Base-by-base conservation (phyloP, 2,113 vertebrate species). In the Stomatorhinus ivindoensis region DNA sequence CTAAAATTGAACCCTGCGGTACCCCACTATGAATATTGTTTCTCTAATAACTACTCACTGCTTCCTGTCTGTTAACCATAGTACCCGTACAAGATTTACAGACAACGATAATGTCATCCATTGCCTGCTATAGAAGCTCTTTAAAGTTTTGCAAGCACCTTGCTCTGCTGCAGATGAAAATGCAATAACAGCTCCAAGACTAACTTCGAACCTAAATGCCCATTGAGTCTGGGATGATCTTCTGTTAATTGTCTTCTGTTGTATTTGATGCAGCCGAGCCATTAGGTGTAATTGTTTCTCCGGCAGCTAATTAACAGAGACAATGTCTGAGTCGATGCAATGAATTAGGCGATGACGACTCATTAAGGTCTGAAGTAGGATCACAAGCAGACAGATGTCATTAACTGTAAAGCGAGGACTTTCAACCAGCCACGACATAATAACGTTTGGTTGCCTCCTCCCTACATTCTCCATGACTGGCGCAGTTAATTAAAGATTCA, bases 281-380 rank as follows among this genome's bases (percentile, higher is more conserved):
- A 86, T 86, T 50, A 50, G n/a, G 83, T 86, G 21, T 86, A 86
- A 86, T 86, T 86, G 24, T 46, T 86, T 50, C 83, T 24, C 83
- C 13, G n/a, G 47, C 83, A 86, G 47, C 83, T 86, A 47, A 86
- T 86, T 86, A 86, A 27, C 83, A 86, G 83, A 86, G 83, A 86
- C 83, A 86, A 17, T 86, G 47, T 47, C 83, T 86, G 44, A 86
- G 47, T 48, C 83, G 47, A 31, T 50, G 83, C 24, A 50, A 86
- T 50, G 46, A 86, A 86, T 86, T 86, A 86, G 83, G n/a, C 21
- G 47, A 86, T 27, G 44, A 86, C 46, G 83, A 86, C 83, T 17
- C 44, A 86, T 86, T 86, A 86, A 13, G 83, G 83, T n/a, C 83
- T 15, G 47, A 48, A 46, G 83, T 50, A 2, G 17, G 83, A 50